Conservation (phyloP, 2,888 invertebrate genomes). For the Drosophila kambysellisi region DNA sequence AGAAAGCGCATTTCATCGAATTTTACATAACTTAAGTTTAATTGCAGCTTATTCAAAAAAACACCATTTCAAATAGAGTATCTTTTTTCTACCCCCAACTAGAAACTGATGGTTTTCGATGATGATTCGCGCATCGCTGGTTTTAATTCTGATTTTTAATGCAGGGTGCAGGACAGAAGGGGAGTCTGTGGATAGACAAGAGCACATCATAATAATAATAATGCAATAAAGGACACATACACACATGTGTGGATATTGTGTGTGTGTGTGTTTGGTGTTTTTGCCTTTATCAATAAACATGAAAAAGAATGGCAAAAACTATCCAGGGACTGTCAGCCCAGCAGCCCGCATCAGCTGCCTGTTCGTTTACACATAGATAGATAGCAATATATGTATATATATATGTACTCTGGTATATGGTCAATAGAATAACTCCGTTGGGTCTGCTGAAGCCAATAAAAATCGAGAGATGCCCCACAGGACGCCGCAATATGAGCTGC, state of each 20-base stretch:
- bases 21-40: constrained; percentile 22
- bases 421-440: constrained; percentile 46
- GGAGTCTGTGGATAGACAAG: constrained; percentile 11
- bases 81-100: not conserved
- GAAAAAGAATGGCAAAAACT: constrained; percentile 55
- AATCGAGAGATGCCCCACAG: constrained; percentile 46
- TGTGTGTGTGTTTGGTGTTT: constrained; percentile 24
- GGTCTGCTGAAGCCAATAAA: constrained; percentile 59
- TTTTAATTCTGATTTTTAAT: constrained; percentile 32
- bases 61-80: constrained; percentile 21
- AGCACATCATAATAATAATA: constrained; percentile 45
- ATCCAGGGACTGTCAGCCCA: constrained; percentile 48
- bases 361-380: constrained; percentile 1
- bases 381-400: constrained; percentile 2
- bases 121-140: constrained; percentile 50
- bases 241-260: not conserved
- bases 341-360: constrained; percentile 23
- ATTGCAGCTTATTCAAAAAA: constrained; percentile 1
- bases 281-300: constrained; percentile 53
- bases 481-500: constrained; percentile 52
- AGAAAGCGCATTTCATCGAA: constrained; percentile 22
- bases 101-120: constrained; percentile 6
- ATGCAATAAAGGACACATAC: constrained; percentile 45
- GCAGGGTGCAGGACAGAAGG: constrained; percentile 10
- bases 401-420: constrained; percentile 26